phyloP scores from a whole-genome alignment of 1,140 invertebrate genomes.

The Drosophila arawakana region DNA sequence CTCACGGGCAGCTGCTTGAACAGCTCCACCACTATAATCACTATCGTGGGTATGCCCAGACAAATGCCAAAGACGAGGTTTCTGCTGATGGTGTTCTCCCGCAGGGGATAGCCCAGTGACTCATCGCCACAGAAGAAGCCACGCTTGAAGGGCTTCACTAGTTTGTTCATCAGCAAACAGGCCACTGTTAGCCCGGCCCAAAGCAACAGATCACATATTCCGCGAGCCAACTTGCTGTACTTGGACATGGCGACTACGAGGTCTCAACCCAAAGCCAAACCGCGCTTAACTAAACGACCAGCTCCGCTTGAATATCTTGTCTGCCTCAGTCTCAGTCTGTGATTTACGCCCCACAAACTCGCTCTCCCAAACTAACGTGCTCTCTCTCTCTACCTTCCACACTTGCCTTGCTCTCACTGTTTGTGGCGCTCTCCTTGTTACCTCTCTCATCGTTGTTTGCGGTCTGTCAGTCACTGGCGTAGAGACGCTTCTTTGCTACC shows the following conservation, averaged over 20 bases:
- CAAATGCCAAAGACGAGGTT: conserved; percentile 42
- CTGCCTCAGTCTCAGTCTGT: conserved; percentile 55
- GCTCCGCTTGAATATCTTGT: conserved; percentile 50
- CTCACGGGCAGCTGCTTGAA: conserved; percentile 70
- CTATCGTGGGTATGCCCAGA: conserved; percentile 54
- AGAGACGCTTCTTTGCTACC: conserved; percentile 21
- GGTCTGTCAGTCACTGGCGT: conserved; percentile 58
- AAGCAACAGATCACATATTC: conserved; percentile 70
- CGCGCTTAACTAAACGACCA: conserved; percentile 70
- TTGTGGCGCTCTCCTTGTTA: conserved; percentile 1
- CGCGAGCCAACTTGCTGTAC: conserved; percentile 67
- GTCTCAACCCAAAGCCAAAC: conserved; percentile 61
- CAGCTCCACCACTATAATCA: conserved; percentile 73
- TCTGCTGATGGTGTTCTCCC: conserved; percentile 88
- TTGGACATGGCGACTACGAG: conserved; percentile 60
- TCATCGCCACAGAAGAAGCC: conserved; percentile 99
- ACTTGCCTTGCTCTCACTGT: conserved; percentile 1
- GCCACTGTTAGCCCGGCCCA: conserved; percentile 57
- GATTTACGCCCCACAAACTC: conserved; percentile 30
- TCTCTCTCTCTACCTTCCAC: conserved; percentile 17
- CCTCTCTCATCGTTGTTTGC: conserved; percentile 48
- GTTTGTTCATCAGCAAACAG: conserved; percentile 52
- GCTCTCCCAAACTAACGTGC: too few species aligned
- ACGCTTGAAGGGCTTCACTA: conserved; percentile 90
- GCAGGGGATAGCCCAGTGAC: conserved; percentile 93